phyloP scores from a whole-genome alignment of 2,888 invertebrate species.

The Hyles lineata region DNA sequence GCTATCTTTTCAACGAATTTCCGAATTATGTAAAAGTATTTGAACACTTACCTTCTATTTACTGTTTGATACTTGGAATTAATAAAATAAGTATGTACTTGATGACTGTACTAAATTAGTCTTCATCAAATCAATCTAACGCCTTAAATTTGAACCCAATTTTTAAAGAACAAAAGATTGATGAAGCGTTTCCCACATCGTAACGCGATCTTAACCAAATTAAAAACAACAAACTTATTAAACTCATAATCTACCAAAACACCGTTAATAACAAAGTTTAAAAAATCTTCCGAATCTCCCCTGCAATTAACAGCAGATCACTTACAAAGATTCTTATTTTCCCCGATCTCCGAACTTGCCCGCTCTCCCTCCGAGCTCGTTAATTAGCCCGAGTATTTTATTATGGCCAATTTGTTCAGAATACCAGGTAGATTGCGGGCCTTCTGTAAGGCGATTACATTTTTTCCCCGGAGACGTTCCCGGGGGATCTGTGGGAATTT shows the following conservation, averaged over 20 bases:
- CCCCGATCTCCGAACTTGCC: conserved; percentile 21
- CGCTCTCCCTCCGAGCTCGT: conserved; percentile 51
- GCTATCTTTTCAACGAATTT: no score
- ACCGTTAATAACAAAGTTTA: conserved; percentile 22
- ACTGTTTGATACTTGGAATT: no score
- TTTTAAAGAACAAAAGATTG: background rate
- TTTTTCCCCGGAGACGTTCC: conserved; percentile 33
- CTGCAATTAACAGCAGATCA: conserved; percentile 21
- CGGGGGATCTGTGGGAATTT: conserved; percentile 37
- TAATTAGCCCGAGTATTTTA: conserved; percentile 81
- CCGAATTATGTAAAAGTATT: no score
- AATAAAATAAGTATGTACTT: no score
- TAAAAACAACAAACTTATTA: background rate
- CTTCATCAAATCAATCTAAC: no score
- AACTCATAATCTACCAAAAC: background rate
- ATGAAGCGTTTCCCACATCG: background rate
- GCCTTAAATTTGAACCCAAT: no score
- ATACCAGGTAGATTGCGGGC: conserved; percentile 75
- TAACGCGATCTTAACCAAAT: background rate
- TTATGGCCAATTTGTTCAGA: conserved; percentile 79
- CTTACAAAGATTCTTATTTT: conserved; percentile 26
- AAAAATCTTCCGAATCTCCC: conserved; percentile 19
- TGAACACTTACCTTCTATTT: no score
- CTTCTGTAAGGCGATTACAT: conserved; percentile 59
- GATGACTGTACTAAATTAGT: no score